Conservation (phyloP, 2,797 vertebrate genomes). For the Phalloptychus januarius region DNA sequence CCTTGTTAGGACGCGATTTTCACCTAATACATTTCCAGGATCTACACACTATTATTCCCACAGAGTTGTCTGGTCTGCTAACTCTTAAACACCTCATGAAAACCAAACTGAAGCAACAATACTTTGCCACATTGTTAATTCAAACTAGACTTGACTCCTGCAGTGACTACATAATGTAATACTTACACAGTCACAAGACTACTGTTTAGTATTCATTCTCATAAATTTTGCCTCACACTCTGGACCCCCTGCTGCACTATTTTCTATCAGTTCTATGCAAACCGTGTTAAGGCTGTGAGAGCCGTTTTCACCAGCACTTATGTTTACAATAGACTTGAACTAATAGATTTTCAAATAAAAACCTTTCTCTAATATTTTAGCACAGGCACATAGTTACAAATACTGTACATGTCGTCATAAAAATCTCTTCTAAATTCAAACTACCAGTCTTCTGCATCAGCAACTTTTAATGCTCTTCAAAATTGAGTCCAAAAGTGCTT, state of each 20-base stretch:
- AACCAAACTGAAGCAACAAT: background rate
- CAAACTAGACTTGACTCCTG: slow-evolving; percentile 2
- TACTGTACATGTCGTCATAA: background rate
- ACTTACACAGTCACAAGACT: background rate
- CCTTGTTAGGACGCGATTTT: background rate
- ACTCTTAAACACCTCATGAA: background rate
- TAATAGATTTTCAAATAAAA: background rate
- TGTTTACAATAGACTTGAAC: background rate
- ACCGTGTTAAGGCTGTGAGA: background rate
- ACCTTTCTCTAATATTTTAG: background rate
- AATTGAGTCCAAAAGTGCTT: background rate
- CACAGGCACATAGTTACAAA: background rate
- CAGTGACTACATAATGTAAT: slow-evolving; percentile 4
- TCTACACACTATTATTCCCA: background rate
- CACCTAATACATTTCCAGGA: background rate
- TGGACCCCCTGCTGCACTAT: background rate
- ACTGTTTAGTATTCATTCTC: slow-evolving; percentile 1
- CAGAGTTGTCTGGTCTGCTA: background rate
- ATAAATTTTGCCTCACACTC: background rate
- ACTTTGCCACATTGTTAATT: slow-evolving; percentile 3
- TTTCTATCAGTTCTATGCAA: background rate
- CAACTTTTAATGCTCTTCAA: background rate
- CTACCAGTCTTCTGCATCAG: background rate
- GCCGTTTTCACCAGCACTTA: background rate
- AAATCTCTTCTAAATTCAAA: background rate